A percentile compares a stretch with the other conserved stretches of the same genome.
Evolutionary conservation across 2,797 vertebrate genomes (phyloP).

Genomic region (Smutsia gigantea): DNA sequence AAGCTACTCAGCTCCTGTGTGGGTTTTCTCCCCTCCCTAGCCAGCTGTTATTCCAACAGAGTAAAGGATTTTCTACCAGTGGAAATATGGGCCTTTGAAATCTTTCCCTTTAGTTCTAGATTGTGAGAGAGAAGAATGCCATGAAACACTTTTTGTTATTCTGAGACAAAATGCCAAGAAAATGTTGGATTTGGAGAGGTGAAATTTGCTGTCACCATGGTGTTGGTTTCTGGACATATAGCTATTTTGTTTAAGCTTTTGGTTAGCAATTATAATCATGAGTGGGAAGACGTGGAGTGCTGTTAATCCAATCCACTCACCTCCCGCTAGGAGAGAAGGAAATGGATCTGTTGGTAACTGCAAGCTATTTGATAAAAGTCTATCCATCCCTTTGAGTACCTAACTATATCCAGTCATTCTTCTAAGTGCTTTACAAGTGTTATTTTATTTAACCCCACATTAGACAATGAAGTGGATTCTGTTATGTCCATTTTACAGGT

Average conservation of each 20-base stretch:
- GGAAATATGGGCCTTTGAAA: constrained; percentile 33
- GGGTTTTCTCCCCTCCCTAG: background rate
- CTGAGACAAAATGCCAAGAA: background rate
- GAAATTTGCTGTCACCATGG: background rate
- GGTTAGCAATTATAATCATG: background rate
- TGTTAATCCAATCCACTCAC: background rate
- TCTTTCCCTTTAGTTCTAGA: background rate
- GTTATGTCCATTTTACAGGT: background rate
- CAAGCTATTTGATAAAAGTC: constrained; percentile 23
- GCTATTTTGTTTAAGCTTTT: constrained; percentile 28
- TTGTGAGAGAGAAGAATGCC: background rate
- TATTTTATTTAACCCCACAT: background rate
- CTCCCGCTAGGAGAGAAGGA: constrained; percentile 1
- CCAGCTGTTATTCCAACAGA: constrained; percentile 16
- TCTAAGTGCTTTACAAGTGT: background rate
- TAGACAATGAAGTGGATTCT: background rate
- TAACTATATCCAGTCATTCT: background rate
- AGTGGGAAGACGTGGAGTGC: background rate
- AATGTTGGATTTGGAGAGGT: background rate
- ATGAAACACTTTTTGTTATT: background rate
- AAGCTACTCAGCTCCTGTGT: background rate
- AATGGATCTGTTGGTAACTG: background rate
- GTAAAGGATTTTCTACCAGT: constrained; percentile 33
- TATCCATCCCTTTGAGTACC: background rate
- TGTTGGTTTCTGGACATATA: background rate